Conservation (phyloP, 1,140 invertebrate genomes). For the Caenorhabditis inopinata region DNA sequence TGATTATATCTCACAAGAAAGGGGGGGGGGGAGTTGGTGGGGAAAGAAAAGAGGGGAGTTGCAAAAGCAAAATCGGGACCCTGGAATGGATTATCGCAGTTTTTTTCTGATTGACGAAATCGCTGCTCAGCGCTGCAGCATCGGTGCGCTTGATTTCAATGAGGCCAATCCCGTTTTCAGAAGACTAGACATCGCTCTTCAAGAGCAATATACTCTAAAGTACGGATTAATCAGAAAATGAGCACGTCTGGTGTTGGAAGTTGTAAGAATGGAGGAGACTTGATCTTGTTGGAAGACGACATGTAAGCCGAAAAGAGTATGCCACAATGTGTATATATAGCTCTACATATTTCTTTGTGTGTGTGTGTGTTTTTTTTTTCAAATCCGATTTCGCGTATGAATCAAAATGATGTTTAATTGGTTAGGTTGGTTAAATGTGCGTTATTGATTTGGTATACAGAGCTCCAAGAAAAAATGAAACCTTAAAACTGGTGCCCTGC, state of each 20-base stretch:
- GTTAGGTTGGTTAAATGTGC: too few species aligned
- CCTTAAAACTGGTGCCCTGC: too few species aligned
- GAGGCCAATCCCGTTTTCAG: neutral
- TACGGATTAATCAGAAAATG: conserved; percentile 9
- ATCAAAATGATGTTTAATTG: neutral
- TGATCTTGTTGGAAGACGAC: conserved; percentile 6
- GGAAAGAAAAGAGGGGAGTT: too few species aligned
- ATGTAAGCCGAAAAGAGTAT: neutral
- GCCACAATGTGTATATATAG: neutral
- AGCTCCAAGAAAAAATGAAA: too few species aligned
- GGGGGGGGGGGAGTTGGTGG: neutral
- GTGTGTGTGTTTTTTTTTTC: neutral
- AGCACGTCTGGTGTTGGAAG: conserved; percentile 13
- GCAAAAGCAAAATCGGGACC: neutral
- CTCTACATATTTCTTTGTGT: neutral
- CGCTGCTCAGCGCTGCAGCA: neutral
- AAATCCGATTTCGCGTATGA: neutral
- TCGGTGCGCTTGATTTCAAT: neutral
- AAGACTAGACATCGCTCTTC: neutral
- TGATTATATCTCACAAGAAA: neutral
- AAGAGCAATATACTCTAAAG: neutral
- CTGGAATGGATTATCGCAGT: neutral
- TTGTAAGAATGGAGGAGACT: neutral
- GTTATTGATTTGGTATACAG: too few species aligned
- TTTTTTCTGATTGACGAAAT: too few species aligned